phyloP scores from a whole-genome alignment of 1,140 invertebrate species.

The Belonocnema kinseyi region DNA sequence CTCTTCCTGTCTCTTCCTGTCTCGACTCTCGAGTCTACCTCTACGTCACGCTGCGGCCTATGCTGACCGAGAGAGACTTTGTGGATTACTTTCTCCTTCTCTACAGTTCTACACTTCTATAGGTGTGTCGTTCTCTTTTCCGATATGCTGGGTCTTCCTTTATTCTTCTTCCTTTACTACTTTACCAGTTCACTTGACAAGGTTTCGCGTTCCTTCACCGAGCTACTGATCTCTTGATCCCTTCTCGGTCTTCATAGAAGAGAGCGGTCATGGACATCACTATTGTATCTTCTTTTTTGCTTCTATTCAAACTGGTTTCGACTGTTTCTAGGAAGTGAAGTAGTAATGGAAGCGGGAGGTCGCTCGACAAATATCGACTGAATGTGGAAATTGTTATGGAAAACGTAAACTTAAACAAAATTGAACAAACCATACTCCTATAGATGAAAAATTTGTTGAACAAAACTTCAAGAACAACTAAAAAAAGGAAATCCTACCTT shows the following conservation, averaged over 20 bases:
- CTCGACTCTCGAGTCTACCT: slow-evolving; percentile 22
- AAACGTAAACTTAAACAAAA: too few species aligned
- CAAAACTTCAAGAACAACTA: too few species aligned
- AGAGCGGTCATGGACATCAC: slow-evolving; percentile 63
- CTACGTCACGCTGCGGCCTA: background rate
- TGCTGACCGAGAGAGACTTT: too few species aligned
- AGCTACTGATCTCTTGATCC: slow-evolving; percentile 73
- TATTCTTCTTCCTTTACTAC: slow-evolving; percentile 44
- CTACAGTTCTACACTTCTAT: background rate
- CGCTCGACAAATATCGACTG: background rate
- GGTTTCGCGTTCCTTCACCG: slow-evolving; percentile 58
- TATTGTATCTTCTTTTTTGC: slow-evolving; percentile 31
- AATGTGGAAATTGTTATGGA: too few species aligned
- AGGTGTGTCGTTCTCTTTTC: slow-evolving; percentile 32
- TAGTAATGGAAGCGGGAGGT: too few species aligned
- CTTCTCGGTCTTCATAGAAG: slow-evolving; percentile 62
- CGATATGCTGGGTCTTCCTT: slow-evolving; percentile 36
- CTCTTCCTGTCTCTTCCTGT: slow-evolving; percentile 28
- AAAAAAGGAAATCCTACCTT: too few species aligned
- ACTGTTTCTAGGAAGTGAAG: background rate
- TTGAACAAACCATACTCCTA: too few species aligned
- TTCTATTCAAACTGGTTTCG: background rate
- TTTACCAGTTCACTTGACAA: background rate
- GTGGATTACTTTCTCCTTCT: slow-evolving; percentile 30
- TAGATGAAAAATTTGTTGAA: too few species aligned